Percentiles rank a stretch among this genome's conserved stretches.
Evolutionary conservation across 2,888 invertebrate genomes (phyloP).

Genomic region (Diadegma fenestrale): DNA sequence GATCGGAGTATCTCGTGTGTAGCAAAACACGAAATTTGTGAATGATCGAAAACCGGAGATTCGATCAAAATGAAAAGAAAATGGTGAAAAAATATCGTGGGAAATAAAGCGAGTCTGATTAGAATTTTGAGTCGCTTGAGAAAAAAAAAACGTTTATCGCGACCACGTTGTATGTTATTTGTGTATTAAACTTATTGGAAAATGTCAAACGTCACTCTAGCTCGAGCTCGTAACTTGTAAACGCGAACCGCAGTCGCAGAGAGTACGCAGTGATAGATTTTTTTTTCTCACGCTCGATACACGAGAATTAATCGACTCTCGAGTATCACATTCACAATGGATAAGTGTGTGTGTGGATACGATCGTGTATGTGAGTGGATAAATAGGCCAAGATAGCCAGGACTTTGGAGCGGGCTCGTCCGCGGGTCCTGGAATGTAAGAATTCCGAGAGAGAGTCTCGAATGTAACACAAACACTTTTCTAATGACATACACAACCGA

Average conservation of each 20-base stretch:
- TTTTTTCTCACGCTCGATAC: constrained; percentile 71
- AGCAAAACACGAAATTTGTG: constrained; percentile 3
- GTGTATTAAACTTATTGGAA: constrained; percentile 11
- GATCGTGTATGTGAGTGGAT: not conserved
- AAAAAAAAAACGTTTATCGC: not conserved
- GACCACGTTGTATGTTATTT: constrained; percentile 1
- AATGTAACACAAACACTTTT: constrained; percentile 51
- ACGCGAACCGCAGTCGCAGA: constrained; percentile 9
- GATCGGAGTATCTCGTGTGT: constrained; percentile 6
- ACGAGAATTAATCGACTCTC: constrained; percentile 37
- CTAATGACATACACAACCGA: not conserved
- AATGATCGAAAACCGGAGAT: constrained; percentile 26
- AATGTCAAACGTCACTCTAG: constrained; percentile 35
- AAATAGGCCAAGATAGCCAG: not conserved
- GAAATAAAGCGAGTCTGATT: constrained; percentile 9
- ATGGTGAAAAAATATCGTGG: constrained; percentile 10
- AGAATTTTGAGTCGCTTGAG: not conserved
- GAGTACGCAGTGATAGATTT: constrained; percentile 67
- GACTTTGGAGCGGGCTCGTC: constrained; percentile 11
- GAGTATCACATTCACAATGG: constrained; percentile 15
- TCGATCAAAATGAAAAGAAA: not conserved
- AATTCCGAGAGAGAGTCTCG: constrained; percentile 23
- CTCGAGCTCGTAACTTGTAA: not conserved
- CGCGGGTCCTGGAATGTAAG: not conserved
- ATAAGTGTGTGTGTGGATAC: not conserved